A percentile compares a stretch with the other conserved stretches of the same genome.
Conservation (phyloP, 2,888 invertebrate species). For the Saturnia japonica region DNA sequence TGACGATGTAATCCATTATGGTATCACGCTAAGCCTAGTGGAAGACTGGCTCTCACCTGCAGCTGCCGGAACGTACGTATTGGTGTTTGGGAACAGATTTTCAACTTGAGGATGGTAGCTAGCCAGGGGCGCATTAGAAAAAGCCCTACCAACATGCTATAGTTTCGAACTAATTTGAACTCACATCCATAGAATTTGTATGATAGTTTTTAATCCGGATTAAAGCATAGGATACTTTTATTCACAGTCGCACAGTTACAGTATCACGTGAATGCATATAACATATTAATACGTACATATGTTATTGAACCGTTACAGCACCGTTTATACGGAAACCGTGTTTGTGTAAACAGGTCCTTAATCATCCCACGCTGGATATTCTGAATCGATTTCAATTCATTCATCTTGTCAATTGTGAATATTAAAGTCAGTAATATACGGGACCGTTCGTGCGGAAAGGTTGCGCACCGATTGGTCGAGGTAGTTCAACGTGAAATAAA, state of each 20-base stretch:
- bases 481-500: neutral
- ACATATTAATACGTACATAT: neutral
- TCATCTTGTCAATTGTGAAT: slow-evolving; percentile 15
- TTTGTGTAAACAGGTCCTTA: neutral
- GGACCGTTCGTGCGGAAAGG: slow-evolving; percentile 20
- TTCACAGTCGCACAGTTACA: neutral
- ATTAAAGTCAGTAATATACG: slow-evolving; percentile 24
- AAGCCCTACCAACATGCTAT: no score
- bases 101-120: no score
- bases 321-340: neutral
- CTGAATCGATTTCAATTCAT: slow-evolving; percentile 2
- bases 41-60: no score
- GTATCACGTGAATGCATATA: neutral
- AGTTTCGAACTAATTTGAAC: no score
- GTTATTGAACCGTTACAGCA: neutral
- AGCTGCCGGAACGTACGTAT: no score
- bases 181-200: no score
- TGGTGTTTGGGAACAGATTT: no score
- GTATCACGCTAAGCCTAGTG: no score
- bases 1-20: no score
- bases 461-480: slow-evolving; percentile 14
- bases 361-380: neutral
- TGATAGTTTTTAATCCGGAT: no score
- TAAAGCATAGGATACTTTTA: no score
- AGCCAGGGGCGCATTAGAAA: no score